These are phyloP conservation scores for Lithophane socia DNA, from an alignment of 2,888 invertebrate species.

Conservation along the genomic window DNA sequence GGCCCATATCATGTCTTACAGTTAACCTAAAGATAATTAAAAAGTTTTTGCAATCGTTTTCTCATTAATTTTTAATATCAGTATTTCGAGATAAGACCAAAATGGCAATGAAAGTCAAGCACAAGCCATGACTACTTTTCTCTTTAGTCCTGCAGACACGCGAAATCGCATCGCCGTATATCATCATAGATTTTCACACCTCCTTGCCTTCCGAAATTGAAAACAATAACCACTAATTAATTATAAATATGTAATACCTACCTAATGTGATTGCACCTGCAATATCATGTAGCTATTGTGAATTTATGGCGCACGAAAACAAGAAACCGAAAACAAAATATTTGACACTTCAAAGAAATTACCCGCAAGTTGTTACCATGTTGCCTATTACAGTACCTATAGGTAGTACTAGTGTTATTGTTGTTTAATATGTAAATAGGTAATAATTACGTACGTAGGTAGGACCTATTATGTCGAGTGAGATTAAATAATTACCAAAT, in stretches of 20 bases:
- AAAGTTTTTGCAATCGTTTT: no score
- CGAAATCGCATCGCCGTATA: not conserved
- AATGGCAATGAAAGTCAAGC: not conserved
- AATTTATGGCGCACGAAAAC: constrained; percentile 31
- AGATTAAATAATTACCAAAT: not conserved
- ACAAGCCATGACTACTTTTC: not conserved
- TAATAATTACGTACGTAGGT: not conserved
- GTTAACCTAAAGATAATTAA: no score
- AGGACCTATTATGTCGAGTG: not conserved
- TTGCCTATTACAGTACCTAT: not conserved
- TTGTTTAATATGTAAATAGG: not conserved
- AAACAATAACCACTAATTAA: constrained; percentile 2
- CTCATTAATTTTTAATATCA: not conserved
- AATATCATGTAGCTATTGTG: constrained; percentile 4
- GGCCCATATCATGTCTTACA: no score
- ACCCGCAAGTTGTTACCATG: not conserved
- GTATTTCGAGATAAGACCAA: not conserved
- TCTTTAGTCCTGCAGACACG: not conserved
- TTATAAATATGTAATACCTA: not conserved
- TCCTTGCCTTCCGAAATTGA: not conserved
- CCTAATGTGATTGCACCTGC: not conserved
- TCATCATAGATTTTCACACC: not conserved
- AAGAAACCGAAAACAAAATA: constrained; percentile 14
- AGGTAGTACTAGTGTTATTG: not conserved
- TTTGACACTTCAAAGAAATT: constrained; percentile 1